Evolutionary conservation across 2,797 vertebrate species (phyloP), one percentile per base, ranked within the genome.

Genomic region (Atherinosoma microstoma): DNA sequence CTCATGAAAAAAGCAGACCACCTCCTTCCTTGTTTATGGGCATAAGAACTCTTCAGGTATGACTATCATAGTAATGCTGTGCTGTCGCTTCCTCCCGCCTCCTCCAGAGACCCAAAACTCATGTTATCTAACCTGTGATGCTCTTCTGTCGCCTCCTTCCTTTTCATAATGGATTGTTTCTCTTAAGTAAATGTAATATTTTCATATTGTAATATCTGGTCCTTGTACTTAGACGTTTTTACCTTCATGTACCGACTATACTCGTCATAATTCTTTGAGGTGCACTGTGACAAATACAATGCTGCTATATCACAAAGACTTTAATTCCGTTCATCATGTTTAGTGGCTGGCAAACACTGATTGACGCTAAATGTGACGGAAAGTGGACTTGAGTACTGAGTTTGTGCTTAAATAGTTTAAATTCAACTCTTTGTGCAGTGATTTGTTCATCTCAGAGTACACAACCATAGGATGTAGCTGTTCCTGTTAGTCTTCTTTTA

Each of bases 281-380:
- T 91, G 91, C 92, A 92, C 92, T 94, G 92, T 94, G 92, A 94
- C 83, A 84, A 87, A 87, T 78, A 90, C 77, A 70, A 93, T 91
- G 90, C 93, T 93, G 92, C 93, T 93, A 92, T 90, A 88, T 91
- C 85, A 85, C 79, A 84, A 80, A 80, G 85, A 90, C 87, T 83
- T 84, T 78, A 69, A 71, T 76, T 84, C 68, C 75, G 63, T 82
- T 81, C 11, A 59, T 84, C 76, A 71, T 78, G 49, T 73, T 80
- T 70, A 74, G 79, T 69, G 2, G 58, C 73, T 59, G 70, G 71
- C 74, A 67, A 62, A 54, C 49, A 62, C 67, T 57, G 67, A 68
- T 47, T 70, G 63, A 75, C 49, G 51, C 76, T 78, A 51, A 70
- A 70, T 53, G 68, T 75, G 59, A 76, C 35, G 2, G 54, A 61